These are phyloP conservation scores for Xenentodon cancila DNA, from an alignment of 2,797 vertebrate species.

Conservation along the genomic window DNA sequence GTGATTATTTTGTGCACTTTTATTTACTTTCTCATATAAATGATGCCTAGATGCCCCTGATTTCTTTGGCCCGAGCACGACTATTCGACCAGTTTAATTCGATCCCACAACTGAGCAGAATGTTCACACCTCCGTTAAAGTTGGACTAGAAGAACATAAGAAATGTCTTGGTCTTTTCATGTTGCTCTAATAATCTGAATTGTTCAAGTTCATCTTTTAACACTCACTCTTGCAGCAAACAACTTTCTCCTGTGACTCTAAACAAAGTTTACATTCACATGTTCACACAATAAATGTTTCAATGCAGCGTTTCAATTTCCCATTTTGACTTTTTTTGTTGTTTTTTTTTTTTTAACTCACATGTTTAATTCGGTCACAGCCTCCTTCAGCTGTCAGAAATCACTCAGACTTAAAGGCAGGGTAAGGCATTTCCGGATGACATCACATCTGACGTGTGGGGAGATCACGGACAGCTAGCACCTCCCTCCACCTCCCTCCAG, in stretches of 20 bases:
- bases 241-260: conserved; percentile 30
- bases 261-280: conserved; percentile 32
- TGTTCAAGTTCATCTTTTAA: background rate
- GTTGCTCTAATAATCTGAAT: conserved; percentile 9
- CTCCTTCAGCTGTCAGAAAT: background rate
- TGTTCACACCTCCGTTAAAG: no score
- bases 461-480: no score
- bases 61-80: no score
- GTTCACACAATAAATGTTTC: conserved; percentile 7
- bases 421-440: no score
- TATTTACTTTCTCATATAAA: no score
- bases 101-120: no score
- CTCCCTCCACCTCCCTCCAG: no score
- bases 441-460: no score
- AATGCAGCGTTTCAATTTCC: background rate
- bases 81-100: no score
- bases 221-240: background rate
- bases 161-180: background rate
- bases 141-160: conserved; percentile 5
- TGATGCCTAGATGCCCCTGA: no score
- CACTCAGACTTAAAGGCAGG: background rate
- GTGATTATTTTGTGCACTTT: background rate
- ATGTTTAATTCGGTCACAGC: background rate
- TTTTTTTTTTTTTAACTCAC: background rate
- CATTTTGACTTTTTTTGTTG: background rate